Base-by-base conservation (phyloP, 2,888 invertebrate genomes). In the Kryphioiulus occultus region DNA sequence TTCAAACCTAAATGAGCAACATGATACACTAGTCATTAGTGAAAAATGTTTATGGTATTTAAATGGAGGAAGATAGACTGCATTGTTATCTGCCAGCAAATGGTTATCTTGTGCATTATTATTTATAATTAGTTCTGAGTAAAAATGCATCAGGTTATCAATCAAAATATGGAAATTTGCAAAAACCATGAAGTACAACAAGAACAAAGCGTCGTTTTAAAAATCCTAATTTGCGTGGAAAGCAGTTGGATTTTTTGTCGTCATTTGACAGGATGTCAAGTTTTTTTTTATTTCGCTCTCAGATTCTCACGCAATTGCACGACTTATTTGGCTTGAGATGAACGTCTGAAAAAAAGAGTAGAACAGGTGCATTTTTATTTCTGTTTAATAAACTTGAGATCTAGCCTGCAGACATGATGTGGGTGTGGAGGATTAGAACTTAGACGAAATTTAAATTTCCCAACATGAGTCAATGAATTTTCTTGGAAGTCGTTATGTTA, bases 401-500 rank as follows among this genome's bases (percentile, higher is more conserved):
- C n/a, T n/a, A n/a, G 59, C 59, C 59, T 59, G 59, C n/a, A 59
- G n/a, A 9, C 17, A 59, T 53, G 19, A 59, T n/a, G 59, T 59
- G 59, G 59, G 59, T 59, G 59, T 59, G 59, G 59, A 59, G 59
- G 59, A 59, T 59, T 59, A 59, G 59, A 22, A 59, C n/a, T 59
- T 59, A n/a, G 59, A 59, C n/a, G 22, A 22, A 12, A 47, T 47
- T 47, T 47, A 47, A 59, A 59, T 59, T 59, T 59, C 17, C 59
- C 59, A 19, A 19, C 22, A 59, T 47, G 19, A 59, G 59, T 59
- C 59, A 59, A n/a, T 59, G 59, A n/a, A 59, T 59, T 59, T 59
- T 59, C 59, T 59, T 59, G 59, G 59, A 59, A 59, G 59, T 59
- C 59, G 59, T 59, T 59, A 59, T 59, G 59, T 22, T 59, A 59